Percentiles rank a stretch among this genome's conserved stretches.
Evolutionary conservation across 2,888 invertebrate species (phyloP).

Genomic region (Spodoptera littoralis): DNA sequence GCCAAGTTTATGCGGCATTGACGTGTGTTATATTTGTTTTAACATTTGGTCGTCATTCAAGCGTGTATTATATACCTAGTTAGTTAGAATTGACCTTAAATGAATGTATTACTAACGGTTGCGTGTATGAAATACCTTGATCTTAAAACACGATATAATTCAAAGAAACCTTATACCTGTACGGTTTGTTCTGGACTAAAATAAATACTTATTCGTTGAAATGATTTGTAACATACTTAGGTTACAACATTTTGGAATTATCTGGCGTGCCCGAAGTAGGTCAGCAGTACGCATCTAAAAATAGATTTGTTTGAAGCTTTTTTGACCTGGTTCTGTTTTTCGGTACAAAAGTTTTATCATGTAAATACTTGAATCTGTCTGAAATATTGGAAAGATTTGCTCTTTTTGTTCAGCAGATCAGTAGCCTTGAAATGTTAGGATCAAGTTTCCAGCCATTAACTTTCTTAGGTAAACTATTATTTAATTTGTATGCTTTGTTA

Average conservation of each 20-base stretch:
- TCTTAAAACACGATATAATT: conserved; percentile 52
- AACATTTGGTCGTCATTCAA: conserved; percentile 48
- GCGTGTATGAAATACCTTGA: conserved; percentile 59
- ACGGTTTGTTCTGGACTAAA: conserved; percentile 27
- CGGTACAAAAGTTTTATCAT: conserved; percentile 12
- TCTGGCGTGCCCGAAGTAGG: conserved; percentile 31
- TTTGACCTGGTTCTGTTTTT: conserved; percentile 34
- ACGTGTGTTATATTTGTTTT: conserved; percentile 56
- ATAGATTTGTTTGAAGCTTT: conserved; percentile 28
- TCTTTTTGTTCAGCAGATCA: too few species aligned
- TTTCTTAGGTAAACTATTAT: too few species aligned
- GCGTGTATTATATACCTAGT: conserved; percentile 25
- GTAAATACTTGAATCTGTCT: background rate
- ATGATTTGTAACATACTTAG: conserved; percentile 18
- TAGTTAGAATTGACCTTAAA: conserved; percentile 49
- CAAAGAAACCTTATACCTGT: conserved; percentile 38
- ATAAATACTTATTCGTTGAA: conserved; percentile 3
- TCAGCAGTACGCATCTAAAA: conserved; percentile 31
- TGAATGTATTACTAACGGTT: conserved; percentile 31
- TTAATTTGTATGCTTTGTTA: too few species aligned
- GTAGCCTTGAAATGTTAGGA: too few species aligned
- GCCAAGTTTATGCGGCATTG: conserved; percentile 63
- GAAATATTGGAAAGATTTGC: too few species aligned
- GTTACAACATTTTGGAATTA: conserved; percentile 16
- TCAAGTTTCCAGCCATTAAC: too few species aligned